Conservation (phyloP, 2,113 vertebrate species). For the Steatornis caripensis region DNA sequence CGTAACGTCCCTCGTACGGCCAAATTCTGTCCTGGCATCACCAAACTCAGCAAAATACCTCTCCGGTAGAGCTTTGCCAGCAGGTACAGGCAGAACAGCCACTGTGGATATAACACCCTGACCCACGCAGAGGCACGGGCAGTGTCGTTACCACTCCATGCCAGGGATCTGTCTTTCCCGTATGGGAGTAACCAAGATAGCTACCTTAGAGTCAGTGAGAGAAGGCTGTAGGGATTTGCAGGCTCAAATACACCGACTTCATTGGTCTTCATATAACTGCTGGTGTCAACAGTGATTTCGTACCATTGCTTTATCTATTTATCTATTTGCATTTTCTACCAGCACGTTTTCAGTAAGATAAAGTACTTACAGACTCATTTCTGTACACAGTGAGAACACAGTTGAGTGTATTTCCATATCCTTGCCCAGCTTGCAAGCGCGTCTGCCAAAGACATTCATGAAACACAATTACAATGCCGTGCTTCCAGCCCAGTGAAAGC, state of each 20-base stretch:
- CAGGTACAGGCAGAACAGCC: not conserved
- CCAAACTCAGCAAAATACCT: not conserved
- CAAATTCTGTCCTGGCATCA: not conserved
- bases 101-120: not conserved
- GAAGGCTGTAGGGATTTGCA: not conserved
- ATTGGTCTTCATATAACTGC: not conserved
- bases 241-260: not conserved
- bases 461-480: not conserved
- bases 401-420: constrained; percentile 81
- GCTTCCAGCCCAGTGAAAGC: not conserved
- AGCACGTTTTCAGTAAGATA: not conserved
- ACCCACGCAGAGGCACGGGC: not conserved
- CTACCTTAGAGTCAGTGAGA: not conserved
- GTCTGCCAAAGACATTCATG: constrained; percentile 75
- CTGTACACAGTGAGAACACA: constrained; percentile 86
- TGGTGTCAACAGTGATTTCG: not conserved
- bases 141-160: not conserved
- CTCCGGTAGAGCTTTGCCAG: not conserved
- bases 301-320: not conserved
- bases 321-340: not conserved
- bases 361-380: constrained; percentile 87
- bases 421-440: constrained; percentile 87
- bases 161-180: not conserved
- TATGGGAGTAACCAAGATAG: not conserved
- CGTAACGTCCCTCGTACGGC: accelerated